Base-by-base conservation (phyloP, 2,888 invertebrate species). In the Erebia aethiops region DNA sequence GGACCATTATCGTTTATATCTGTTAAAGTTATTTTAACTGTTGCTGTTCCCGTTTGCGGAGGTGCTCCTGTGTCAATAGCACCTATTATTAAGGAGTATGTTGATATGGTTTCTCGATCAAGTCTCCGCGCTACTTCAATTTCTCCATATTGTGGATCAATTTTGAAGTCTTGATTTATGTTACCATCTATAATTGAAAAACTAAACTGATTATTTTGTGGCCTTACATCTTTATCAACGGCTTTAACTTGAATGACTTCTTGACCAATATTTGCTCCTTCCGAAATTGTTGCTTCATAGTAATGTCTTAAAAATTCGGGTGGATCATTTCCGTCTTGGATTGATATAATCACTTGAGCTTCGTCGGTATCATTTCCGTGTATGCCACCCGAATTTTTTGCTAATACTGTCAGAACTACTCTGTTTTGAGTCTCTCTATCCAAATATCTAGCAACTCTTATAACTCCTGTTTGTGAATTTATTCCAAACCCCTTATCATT, bases 1-100 rank as follows among this genome's bases (percentile, higher is more conserved):
- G 98, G 99, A 0, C 97, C 98, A 84, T 98, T 98, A 82, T 99
- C 98, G 83, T 99, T 99, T n/a, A 98, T 95, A 85, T 99, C 98
- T 10, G 95, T 94, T 1, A 99, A 84, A 35, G 95, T 94, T 67
- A 99, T 96, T 84, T 95, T 96, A 0, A 99, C 97, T 0, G 95
- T 95, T 0, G 98, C 95, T 0, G 97, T 97, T n/a, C 98, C 98
- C 61, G 98, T 98, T 91, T 98, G 98, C 1, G 98, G 98, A 2
- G 98, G 98, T 13, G 95, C 86, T 0, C 98, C 98, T 8, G 96
- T 97, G 82, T 98, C 98, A 71, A 98, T 97, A 1, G 98, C 98
- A 2, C 97, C 98, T 21, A 98, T 92, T 26, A 96, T 95, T 67
- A 98, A 84, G 72, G 95, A 95, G 84, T 98, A 98, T 26, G 93